Evolutionary conservation across 2,888 invertebrate genomes (phyloP).

Genomic region (Coelopa pilipes): DNA sequence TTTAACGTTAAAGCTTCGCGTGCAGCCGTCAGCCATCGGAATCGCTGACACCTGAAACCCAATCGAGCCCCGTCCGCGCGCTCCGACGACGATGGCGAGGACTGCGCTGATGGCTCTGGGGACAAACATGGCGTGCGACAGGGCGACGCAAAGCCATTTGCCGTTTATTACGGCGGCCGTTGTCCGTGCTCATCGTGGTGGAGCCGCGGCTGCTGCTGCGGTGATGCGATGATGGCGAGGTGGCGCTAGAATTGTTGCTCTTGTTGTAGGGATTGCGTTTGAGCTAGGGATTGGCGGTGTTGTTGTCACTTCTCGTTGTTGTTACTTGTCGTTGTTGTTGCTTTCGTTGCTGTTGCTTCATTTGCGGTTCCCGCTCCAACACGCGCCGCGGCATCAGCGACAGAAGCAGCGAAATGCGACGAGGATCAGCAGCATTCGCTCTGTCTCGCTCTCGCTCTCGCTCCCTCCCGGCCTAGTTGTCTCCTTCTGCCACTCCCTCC

Average conservation of each 20-base stretch:
- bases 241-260: too few relatives aligned
- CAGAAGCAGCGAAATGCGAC: neutral
- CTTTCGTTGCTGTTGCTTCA: neutral
- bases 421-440: neutral
- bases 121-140: too few relatives aligned
- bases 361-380: too few relatives aligned
- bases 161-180: neutral
- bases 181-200: too few relatives aligned
- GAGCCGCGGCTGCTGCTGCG: too few relatives aligned
- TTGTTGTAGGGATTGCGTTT: too few relatives aligned
- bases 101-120: too few relatives aligned
- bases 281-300: neutral
- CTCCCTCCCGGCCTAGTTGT: neutral
- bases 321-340: constrained; percentile 9
- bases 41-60: constrained; percentile 43
- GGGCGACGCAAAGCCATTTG: neutral
- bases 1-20: constrained; percentile 36
- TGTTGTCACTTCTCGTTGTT: neutral
- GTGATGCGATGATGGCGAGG: too few relatives aligned
- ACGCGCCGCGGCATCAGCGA: neutral
- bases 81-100: neutral
- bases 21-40: constrained; percentile 39
- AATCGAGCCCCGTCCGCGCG: constrained; percentile 33
- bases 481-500: neutral
- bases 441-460: neutral